Evolutionary conservation across 1,140 invertebrate genomes (phyloP).

Genomic region (Drosophila equinoxialis): DNA sequence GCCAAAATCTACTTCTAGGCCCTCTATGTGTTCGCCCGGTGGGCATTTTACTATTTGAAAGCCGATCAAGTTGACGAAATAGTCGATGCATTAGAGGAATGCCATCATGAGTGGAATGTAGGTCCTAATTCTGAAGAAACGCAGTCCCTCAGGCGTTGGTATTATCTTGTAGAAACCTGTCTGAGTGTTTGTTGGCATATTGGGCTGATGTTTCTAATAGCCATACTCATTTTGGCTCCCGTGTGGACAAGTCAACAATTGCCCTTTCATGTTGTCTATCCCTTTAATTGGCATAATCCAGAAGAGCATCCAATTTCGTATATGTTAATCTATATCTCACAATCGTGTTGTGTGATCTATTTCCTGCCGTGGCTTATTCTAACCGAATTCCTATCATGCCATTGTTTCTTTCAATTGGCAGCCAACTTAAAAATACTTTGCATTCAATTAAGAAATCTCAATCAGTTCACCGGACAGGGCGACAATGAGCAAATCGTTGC

Average conservation of each 20-base stretch:
- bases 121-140: background rate
- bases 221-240: slow-evolving; percentile 29
- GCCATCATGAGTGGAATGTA: background rate
- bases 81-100: slow-evolving; percentile 34
- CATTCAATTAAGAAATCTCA: slow-evolving; percentile 34
- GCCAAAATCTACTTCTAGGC: slow-evolving; percentile 8
- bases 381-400: slow-evolving; percentile 17
- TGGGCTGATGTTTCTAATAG: background rate
- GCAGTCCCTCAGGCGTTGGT: slow-evolving; percentile 19
- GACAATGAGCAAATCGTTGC: slow-evolving; percentile 2
- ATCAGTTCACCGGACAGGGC: no score
- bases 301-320: slow-evolving; percentile 20
- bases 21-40: slow-evolving; percentile 19
- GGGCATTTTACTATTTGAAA: slow-evolving; percentile 8
- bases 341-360: slow-evolving; percentile 9
- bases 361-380: slow-evolving; percentile 14
- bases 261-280: slow-evolving; percentile 46
- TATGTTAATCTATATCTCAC: slow-evolving; percentile 25
- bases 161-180: slow-evolving; percentile 10
- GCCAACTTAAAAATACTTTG: slow-evolving; percentile 31
- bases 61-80: slow-evolving; percentile 37
- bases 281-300: slow-evolving; percentile 44
- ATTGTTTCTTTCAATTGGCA: slow-evolving; percentile 41
- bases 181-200: slow-evolving; percentile 10
- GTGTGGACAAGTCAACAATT: slow-evolving; percentile 36